A percentile compares a stretch with the other conserved stretches of the same genome.
phyloP scores from a whole-genome alignment of 2,888 invertebrate species.

The Calliopum simillimum region DNA sequence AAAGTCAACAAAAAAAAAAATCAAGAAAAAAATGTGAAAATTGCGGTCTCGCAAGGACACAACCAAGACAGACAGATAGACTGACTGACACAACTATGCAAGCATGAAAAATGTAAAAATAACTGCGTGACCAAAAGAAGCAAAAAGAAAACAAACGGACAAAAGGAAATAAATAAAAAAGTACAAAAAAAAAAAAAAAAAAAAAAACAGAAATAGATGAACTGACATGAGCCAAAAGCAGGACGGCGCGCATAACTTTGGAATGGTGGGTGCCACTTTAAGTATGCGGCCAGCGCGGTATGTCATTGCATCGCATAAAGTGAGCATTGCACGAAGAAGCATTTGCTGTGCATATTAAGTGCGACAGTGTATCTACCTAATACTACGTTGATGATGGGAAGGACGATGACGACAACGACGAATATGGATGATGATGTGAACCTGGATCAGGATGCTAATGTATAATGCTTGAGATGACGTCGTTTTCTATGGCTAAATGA shows the following conservation, averaged over 20 bases:
- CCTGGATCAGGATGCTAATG: not conserved
- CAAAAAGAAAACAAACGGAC: not conserved
- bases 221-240: not conserved
- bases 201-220: not conserved
- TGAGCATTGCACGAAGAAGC: not conserved
- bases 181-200: not conserved
- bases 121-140: slow-evolving; percentile 20
- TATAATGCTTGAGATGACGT: not conserved
- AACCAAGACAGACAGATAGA: not conserved
- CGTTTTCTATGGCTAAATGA: not conserved
- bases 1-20: not conserved
- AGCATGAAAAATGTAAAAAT: slow-evolving; percentile 31
- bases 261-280: not conserved
- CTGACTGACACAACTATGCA: slow-evolving; percentile 17
- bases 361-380: not conserved
- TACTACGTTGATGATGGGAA: not conserved
- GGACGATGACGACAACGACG: not conserved
- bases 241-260: not conserved
- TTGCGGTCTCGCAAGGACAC: slow-evolving; percentile 25
- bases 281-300: not conserved
- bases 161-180: not conserved
- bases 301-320: not conserved
- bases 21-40: slow-evolving; percentile 10
- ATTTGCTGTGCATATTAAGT: slow-evolving; percentile 27
- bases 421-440: not conserved